These are phyloP conservation scores for Fragum sueziense DNA, from an alignment of 2,888 invertebrate species.

Conservation along the genomic window DNA sequence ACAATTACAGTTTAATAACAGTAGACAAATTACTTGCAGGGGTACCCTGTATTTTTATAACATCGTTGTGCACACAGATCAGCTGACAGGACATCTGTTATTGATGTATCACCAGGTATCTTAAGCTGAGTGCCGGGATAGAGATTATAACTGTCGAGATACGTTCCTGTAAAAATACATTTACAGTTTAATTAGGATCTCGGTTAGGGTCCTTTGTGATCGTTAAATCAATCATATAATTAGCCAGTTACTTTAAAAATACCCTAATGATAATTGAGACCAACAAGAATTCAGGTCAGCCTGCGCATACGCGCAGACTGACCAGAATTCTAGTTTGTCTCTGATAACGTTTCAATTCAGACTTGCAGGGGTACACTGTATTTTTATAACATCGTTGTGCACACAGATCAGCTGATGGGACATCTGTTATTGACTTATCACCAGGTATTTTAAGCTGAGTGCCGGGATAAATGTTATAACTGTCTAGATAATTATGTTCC, in stretches of 20 bases:
- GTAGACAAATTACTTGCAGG: conserved; percentile 71
- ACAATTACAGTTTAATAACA: conserved; percentile 69
- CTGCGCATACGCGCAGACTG: too few species aligned
- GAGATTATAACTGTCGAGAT: conserved; percentile 61
- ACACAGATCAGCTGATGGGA: conserved; percentile 59
- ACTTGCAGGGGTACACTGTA: conserved; percentile 61
- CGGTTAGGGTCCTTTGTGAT: too few species aligned
- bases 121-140: conserved; percentile 61
- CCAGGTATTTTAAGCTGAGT: conserved; percentile 53
- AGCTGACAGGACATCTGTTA: conserved; percentile 63
- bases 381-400: conserved; percentile 62
- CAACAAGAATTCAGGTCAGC: too few species aligned
- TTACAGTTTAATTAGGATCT: too few species aligned
- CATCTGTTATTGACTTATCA: conserved; percentile 48
- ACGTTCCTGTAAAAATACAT: conserved; percentile 66
- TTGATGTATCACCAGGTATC: conserved; percentile 52
- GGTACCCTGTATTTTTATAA: conserved; percentile 53
- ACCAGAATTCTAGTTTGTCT: too few species aligned
- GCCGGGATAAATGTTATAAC: conserved; percentile 62
- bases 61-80: conserved; percentile 73
- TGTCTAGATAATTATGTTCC: conserved; percentile 66
- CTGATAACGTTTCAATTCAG: too few species aligned
- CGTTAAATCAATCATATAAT: too few species aligned
- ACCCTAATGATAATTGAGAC: too few species aligned
- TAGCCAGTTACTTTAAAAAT: too few species aligned